Percentiles rank a stretch among this genome's conserved stretches.
Conservation (phyloP, 2,113 vertebrate species). For the Trochalopteron elliotii region DNA sequence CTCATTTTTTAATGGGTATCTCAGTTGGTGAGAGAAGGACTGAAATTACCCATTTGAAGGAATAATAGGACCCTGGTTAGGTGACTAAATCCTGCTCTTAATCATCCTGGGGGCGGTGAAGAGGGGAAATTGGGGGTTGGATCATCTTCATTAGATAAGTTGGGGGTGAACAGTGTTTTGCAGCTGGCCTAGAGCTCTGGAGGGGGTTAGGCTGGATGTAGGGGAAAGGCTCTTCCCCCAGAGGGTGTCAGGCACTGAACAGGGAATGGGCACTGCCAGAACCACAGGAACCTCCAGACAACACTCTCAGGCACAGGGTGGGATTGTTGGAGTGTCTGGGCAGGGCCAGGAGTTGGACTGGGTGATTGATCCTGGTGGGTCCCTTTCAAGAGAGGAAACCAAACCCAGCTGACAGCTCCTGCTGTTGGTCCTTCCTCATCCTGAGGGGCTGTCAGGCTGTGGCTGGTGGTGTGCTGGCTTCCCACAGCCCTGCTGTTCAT, state of each 20-base stretch:
- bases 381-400: neutral
- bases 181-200: neutral
- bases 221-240: neutral
- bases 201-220: neutral
- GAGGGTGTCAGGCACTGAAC: neutral
- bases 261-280: neutral
- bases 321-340: neutral
- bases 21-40: conserved; percentile 11
- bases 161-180: neutral
- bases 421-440: neutral
- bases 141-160: neutral
- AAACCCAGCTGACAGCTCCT: neutral
- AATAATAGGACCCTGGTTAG: conserved; percentile 33
- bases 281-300: neutral
- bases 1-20: conserved; percentile 41
- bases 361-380: neutral
- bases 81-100: conserved; percentile 51
- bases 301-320: neutral
- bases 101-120: conserved; percentile 41
- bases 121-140: neutral
- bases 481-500: neutral
- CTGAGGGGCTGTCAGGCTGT: rapidly evolving
- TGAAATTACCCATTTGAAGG: neutral
- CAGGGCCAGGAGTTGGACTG: neutral
- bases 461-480: rapidly evolving